Evolutionary conservation across 2,888 invertebrate genomes (phyloP), one percentile per base, ranked within the genome.

Genomic region (Noctua janthe): DNA sequence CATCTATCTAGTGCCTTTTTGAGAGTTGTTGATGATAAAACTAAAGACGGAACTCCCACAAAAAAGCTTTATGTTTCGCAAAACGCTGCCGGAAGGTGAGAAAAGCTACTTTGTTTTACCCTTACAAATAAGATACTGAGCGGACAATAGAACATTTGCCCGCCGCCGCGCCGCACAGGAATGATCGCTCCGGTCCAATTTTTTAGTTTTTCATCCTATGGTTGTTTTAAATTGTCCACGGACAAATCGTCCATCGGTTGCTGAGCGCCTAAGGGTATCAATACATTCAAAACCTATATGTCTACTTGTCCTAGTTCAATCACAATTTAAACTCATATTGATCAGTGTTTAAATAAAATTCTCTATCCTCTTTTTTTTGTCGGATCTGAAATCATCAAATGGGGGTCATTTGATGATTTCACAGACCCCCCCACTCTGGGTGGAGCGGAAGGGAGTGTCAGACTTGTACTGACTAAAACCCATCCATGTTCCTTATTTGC

Each of bases 11-110:
- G 98, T 90, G 98, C 97, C 67, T 97, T 98, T 85, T 94, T 98
- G 82, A 98, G 98, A 92, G 93, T 98, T 47, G 95, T 97, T 35
- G 97, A 97, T 72, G 95, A 95, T 84, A 95, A 94, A 47, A 93
- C 91, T 91, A 96, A 94, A 4, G 93, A 95, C 76, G 96, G 95
- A 47, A 91, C 87, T 20, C 86, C 88, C 2, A 92, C 87, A 71
- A 92, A 96, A 87, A 97, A 97, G 94, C 97, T 99, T 54, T 98
- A 97, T 84, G 97, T 98, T 35, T 98, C 98, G 0, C 99, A 99
- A 92, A 98, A 98, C 91, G 98, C 98, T 6, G 99, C 98, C 94
- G 98, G 97, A 91, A 97, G 97, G 97, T 98, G 93, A 95, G 87
- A 76, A 8, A n/a, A 2, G 10, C 17, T 5, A 20, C 20, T 43